Percentiles rank a stretch among this genome's conserved stretches.
Evolutionary conservation across 1,140 invertebrate species (phyloP).

Genomic region (Tetragnatha versicolor): DNA sequence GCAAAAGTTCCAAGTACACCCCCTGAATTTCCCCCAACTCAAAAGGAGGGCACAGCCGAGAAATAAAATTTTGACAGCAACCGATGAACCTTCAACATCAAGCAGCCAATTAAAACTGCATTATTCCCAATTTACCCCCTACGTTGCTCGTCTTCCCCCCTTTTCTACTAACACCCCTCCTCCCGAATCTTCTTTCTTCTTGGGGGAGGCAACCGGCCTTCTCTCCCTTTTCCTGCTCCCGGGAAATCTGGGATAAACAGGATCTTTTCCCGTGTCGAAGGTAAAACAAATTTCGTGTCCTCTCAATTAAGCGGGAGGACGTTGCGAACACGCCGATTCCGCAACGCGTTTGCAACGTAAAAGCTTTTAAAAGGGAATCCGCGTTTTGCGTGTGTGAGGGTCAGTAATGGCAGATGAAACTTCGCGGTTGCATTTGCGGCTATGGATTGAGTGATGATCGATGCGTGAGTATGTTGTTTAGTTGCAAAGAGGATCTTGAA

Average conservation of each 20-base stretch:
- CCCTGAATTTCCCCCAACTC: not conserved
- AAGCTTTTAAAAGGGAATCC: no score
- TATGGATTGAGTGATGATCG: no score
- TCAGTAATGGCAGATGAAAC: no score
- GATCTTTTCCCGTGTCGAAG: slow-evolving; percentile 4
- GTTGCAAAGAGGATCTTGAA: no score
- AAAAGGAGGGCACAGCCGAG: not conserved
- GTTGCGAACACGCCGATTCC: not conserved
- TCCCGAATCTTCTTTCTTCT: not conserved
- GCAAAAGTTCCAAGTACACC: no score
- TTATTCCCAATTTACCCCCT: slow-evolving; percentile 20
- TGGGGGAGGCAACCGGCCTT: not conserved
- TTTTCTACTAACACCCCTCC: not conserved
- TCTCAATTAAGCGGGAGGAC: slow-evolving; percentile 17
- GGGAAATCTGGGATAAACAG: slow-evolving; percentile 15
- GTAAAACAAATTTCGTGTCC: slow-evolving; percentile 46
- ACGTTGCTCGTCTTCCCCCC: not conserved
- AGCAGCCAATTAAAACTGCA: slow-evolving; percentile 21
- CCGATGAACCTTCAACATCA: not conserved
- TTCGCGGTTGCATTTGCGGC: no score
- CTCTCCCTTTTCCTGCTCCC: not conserved
- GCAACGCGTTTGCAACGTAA: no score
- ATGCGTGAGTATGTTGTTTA: no score
- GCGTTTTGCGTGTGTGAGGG: no score
- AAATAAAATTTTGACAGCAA: not conserved